These are phyloP conservation scores for Ormyrus rosae DNA, from an alignment of 2,888 invertebrate species.

Conservation along the genomic window DNA sequence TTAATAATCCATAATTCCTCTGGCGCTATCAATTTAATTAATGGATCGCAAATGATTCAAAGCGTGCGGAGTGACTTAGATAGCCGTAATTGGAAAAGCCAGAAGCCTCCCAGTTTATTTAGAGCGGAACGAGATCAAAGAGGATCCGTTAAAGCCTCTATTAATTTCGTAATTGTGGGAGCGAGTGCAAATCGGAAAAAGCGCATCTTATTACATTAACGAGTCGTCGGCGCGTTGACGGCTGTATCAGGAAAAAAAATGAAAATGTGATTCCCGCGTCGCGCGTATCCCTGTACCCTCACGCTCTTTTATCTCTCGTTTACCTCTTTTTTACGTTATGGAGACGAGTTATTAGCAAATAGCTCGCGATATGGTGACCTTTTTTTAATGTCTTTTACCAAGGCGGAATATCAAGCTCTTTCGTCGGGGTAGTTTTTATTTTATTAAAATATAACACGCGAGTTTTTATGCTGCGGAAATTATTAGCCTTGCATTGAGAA, in stretches of 20 bases:
- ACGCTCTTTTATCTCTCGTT: background rate
- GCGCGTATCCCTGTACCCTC: background rate
- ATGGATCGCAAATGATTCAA: slow-evolving; percentile 6
- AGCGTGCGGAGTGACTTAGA: background rate
- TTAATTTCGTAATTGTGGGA: slow-evolving; percentile 41
- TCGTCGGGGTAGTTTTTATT: background rate
- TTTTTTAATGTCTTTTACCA: background rate
- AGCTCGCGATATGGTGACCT: background rate
- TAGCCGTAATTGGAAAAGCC: too few relatives aligned
- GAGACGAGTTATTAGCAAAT: background rate
- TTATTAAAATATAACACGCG: background rate
- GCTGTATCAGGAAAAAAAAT: background rate
- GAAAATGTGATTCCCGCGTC: background rate
- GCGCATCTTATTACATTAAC: background rate
- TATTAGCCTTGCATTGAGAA: too few relatives aligned
- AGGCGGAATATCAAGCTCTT: background rate
- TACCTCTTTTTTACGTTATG: background rate
- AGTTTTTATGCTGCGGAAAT: too few relatives aligned
- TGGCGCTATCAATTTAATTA: slow-evolving; percentile 31
- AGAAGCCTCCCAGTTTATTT: too few relatives aligned
- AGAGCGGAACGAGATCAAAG: slow-evolving; percentile 27
- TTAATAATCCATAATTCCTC: slow-evolving; percentile 32
- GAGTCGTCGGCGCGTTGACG: slow-evolving; percentile 15
- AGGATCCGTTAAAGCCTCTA: slow-evolving; percentile 12
- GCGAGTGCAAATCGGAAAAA: background rate